A percentile compares a stretch with the other conserved stretches of the same genome.
Conservation (phyloP, 2,888 invertebrate genomes). For the Caenorhabditis becei region DNA sequence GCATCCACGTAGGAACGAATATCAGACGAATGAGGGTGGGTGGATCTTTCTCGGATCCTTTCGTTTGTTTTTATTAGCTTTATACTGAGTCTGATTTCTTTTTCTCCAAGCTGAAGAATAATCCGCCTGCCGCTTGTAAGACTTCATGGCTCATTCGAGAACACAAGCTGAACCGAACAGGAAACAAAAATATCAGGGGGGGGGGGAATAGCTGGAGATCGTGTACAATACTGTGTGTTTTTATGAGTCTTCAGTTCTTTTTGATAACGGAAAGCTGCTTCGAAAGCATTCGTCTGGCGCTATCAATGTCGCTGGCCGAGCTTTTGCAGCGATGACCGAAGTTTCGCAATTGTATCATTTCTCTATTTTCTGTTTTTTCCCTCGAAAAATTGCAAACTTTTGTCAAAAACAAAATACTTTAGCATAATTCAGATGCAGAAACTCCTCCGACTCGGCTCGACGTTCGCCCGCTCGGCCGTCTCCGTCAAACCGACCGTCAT, state of each 20-base stretch:
- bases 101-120: slow-evolving; percentile 23
- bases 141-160: slow-evolving; percentile 8
- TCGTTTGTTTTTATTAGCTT: slow-evolving; percentile 28
- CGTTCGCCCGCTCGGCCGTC: slow-evolving; percentile 23
- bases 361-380: background rate
- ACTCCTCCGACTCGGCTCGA: slow-evolving; percentile 27
- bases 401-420: background rate
- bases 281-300: too few relatives aligned
- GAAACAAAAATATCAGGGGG: background rate
- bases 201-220: too few relatives aligned
- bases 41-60: background rate
- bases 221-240: too few relatives aligned
- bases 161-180: background rate
- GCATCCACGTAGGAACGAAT: slow-evolving; percentile 16
- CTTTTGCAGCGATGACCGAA: background rate
- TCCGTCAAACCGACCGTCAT: slow-evolving; percentile 23
- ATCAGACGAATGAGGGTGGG: background rate
- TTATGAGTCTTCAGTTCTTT: too few relatives aligned
- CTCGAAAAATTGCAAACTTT: background rate
- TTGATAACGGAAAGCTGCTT: too few relatives aligned
- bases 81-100: background rate
- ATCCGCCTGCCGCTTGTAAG: slow-evolving; percentile 22
- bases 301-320: background rate
- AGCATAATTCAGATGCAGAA: slow-evolving; percentile 34
- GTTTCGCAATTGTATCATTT: background rate